Conservation (phyloP, 53 echinoderm and acorn worm genomes). For the Luidia sarsii region DNA sequence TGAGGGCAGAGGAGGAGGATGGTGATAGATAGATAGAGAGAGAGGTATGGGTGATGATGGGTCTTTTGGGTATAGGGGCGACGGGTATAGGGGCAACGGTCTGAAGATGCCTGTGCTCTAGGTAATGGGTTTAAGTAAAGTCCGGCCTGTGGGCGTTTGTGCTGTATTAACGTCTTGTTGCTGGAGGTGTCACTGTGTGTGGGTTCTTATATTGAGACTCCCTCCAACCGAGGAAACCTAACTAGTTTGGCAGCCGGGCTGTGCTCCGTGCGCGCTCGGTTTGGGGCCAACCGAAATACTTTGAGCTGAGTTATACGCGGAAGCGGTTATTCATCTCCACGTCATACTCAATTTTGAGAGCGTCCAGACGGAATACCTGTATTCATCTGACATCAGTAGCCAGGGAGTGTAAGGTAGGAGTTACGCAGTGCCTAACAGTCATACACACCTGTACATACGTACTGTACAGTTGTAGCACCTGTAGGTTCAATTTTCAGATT, state of each 20-base stretch:
- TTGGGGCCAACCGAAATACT: too few species aligned
- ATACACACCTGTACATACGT: too few species aligned
- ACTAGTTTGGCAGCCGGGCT: neutral
- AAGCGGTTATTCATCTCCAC: neutral
- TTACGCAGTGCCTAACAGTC: too few species aligned
- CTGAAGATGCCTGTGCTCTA: too few species aligned
- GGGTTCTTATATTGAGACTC: slow-evolving; percentile 8
- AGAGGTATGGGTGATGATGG: slow-evolving; percentile 1
- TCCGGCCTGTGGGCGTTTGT: neutral
- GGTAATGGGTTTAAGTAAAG: slow-evolving; percentile 32
- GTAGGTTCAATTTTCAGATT: too few species aligned
- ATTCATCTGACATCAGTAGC: too few species aligned
- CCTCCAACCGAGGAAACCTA: neutral
- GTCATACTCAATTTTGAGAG: too few species aligned
- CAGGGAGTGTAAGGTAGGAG: too few species aligned
- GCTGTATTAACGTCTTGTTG: slow-evolving; percentile 2
- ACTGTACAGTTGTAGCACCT: too few species aligned
- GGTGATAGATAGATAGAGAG: too few species aligned
- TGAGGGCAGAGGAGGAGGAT: neutral
- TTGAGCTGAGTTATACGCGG: too few species aligned
- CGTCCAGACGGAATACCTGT: too few species aligned
- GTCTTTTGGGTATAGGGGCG: neutral
- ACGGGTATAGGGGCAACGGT: slow-evolving; percentile 17
- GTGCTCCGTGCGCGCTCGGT: neutral
- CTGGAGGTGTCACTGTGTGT: slow-evolving; percentile 37